These are phyloP conservation scores for Panopea generosa DNA, from an alignment of 2,888 invertebrate genomes.

Conservation along the genomic window DNA sequence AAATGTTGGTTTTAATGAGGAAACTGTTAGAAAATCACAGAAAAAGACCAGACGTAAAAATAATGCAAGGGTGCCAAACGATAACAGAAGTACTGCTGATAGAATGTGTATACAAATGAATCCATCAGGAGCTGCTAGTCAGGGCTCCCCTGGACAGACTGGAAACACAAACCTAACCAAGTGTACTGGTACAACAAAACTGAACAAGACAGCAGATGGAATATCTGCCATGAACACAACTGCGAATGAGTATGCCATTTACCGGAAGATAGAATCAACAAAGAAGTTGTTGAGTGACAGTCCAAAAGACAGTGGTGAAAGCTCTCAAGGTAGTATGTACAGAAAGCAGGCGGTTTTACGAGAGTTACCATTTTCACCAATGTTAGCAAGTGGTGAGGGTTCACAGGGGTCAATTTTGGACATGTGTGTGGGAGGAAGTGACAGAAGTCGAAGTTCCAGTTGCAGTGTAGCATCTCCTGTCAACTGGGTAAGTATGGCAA, in stretches of 20 bases:
- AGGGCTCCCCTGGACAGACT: background rate
- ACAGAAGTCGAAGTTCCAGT: background rate
- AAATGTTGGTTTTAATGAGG: background rate
- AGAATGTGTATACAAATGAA: slow-evolving; percentile 17
- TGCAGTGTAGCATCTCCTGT: background rate
- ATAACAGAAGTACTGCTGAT: background rate
- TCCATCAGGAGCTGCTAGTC: slow-evolving; percentile 50
- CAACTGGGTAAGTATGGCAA: too few relatives aligned
- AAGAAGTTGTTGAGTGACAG: too few relatives aligned
- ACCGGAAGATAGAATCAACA: too few relatives aligned
- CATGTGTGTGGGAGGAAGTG: slow-evolving; percentile 1
- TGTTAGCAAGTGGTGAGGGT: background rate
- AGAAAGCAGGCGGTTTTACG: too few relatives aligned
- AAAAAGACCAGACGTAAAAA: background rate
- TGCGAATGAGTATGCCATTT: too few relatives aligned
- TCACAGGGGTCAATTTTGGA: background rate
- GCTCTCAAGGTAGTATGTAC: too few relatives aligned
- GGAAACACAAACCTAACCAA: background rate
- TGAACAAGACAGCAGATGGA: background rate
- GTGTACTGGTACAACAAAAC: background rate
- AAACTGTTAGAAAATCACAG: too few relatives aligned
- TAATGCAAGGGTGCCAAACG: background rate
- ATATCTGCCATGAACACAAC: too few relatives aligned
- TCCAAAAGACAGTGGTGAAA: too few relatives aligned
- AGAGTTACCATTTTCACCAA: too few relatives aligned